Evolutionary conservation across 1,140 invertebrate species (phyloP).

Genomic region (Euwallacea similis): DNA sequence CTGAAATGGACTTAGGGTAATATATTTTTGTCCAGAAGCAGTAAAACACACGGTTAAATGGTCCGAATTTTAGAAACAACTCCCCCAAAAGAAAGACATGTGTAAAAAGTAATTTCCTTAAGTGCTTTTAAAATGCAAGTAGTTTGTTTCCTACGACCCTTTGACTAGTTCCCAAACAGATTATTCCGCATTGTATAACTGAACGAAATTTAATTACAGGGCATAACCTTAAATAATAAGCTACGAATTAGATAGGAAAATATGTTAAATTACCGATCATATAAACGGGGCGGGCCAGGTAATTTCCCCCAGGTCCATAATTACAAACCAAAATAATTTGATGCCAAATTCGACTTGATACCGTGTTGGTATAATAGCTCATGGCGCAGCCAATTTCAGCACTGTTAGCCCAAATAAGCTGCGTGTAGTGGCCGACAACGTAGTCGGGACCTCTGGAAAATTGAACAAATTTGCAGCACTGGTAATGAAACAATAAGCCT

Average conservation of each 20-base stretch:
- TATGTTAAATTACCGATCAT: conserved; percentile 26
- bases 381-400: conserved; percentile 45
- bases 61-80: conserved; percentile 13
- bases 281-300: conserved; percentile 44
- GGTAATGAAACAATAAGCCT: not conserved
- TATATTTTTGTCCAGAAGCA: conserved; percentile 11
- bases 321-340: conserved; percentile 48
- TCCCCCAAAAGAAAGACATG: not conserved
- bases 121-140: not conserved
- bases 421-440: conserved; percentile 49
- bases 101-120: conserved; percentile 9
- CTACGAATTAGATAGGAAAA: too few species aligned
- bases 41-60: not conserved
- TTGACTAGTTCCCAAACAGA: not conserved
- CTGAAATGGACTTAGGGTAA: conserved; percentile 11
- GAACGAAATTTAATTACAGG: too few species aligned
- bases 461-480: not conserved
- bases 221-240: too few species aligned
- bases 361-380: conserved; percentile 41
- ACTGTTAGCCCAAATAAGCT: conserved; percentile 48
- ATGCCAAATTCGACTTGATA: conserved; percentile 39
- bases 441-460: conserved; percentile 38
- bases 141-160: too few species aligned
- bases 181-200: not conserved
- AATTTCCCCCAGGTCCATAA: conserved; percentile 50